Conservation (phyloP, 2,797 vertebrate species). For the Benthosema pterotum region DNA sequence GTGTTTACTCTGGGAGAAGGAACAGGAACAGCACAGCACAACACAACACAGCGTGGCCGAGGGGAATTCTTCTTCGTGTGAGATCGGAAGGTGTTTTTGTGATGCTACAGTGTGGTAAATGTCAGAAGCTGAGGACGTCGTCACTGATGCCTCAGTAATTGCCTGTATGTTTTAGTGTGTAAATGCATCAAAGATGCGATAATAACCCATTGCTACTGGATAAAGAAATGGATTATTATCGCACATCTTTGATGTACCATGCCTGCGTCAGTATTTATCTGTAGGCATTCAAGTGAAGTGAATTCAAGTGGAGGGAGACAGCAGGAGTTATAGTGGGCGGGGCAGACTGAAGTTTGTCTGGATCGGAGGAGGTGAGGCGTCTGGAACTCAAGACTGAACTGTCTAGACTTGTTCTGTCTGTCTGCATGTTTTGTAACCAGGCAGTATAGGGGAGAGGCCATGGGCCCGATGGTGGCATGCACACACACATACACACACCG, state of each 20-base stretch:
- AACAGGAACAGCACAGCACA: conserved; percentile 3
- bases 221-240: too few relatives aligned
- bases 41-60: not conserved
- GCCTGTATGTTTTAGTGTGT: conserved; percentile 34
- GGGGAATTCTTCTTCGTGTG: not conserved
- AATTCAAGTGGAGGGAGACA: conserved; percentile 23
- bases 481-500: too few relatives aligned
- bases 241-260: too few relatives aligned
- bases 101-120: not conserved
- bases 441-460: conserved; percentile 56
- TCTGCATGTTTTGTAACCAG: conserved; percentile 73
- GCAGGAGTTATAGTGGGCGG: conserved; percentile 44
- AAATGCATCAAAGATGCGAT: too few relatives aligned
- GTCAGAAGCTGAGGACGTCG: not conserved
- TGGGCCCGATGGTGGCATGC: conserved; percentile 18
- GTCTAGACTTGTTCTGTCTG: conserved; percentile 79
- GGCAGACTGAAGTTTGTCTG: conserved; percentile 59
- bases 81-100: not conserved
- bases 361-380: conserved; percentile 71
- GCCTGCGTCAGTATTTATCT: conserved; percentile 41
- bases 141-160: too few relatives aligned
- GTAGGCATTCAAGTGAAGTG: conserved; percentile 29
- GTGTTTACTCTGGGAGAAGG: conserved; percentile 13
- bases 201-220: too few relatives aligned
- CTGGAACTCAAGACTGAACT: conserved; percentile 64